These are phyloP conservation scores for Gymnoscopelus microlampas DNA, from an alignment of 2,797 vertebrate genomes.

Conservation along the genomic window DNA sequence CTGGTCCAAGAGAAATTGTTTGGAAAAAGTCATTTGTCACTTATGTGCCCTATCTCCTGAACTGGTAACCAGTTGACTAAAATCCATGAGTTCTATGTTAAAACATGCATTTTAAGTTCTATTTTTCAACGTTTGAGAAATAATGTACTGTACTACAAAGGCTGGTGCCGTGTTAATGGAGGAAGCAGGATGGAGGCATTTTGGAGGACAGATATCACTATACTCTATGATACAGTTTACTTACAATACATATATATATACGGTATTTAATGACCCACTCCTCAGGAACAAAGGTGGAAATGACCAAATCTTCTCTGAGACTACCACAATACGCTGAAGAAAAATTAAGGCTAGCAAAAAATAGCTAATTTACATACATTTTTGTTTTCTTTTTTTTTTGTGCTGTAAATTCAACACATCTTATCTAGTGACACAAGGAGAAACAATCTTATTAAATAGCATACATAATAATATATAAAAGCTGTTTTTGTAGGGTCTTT, in stretches of 20 bases:
- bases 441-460: background rate
- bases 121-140: constrained; percentile 41
- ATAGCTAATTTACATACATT: constrained; percentile 13
- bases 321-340: constrained; percentile 52
- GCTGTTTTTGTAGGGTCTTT: constrained; percentile 25
- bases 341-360: constrained; percentile 44
- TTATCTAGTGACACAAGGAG: constrained; percentile 19
- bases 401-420: constrained; percentile 26
- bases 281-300: constrained; percentile 86
- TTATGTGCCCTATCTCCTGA: background rate
- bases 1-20: constrained; percentile 38
- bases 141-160: constrained; percentile 44
- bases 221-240: constrained; percentile 65
- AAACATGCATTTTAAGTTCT: constrained; percentile 38
- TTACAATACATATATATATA: constrained; percentile 35
- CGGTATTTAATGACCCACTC: constrained; percentile 77
- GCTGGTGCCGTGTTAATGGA: constrained; percentile 25
- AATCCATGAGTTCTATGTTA: constrained; percentile 27
- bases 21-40: constrained; percentile 34
- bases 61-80: constrained; percentile 7
- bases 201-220: constrained; percentile 33
- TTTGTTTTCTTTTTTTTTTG: background rate
- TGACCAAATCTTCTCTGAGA: constrained; percentile 81
- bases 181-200: constrained; percentile 30
- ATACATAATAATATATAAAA: constrained; percentile 26